These are phyloP conservation scores for Andrena marginata DNA, from an alignment of 2,888 invertebrate species.

Conservation along the genomic window DNA sequence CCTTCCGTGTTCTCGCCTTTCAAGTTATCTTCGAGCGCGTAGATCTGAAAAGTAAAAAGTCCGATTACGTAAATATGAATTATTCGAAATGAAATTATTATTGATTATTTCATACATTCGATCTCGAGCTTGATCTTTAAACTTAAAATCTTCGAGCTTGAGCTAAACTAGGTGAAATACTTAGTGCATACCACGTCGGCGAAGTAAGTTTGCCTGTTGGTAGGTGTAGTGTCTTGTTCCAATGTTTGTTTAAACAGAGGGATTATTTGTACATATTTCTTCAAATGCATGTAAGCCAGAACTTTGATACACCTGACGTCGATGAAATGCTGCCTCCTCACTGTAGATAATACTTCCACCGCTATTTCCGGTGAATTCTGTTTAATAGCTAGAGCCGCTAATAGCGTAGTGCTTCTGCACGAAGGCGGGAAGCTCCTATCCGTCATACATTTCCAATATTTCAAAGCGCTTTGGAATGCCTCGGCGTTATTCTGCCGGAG, in stretches of 20 bases:
- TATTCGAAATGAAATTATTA: not conserved
- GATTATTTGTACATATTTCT: conserved; percentile 88
- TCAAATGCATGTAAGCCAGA: conserved; percentile 87
- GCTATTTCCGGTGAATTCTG: conserved; percentile 89
- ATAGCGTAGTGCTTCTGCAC: conserved; percentile 88
- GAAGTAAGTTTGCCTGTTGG: not conserved
- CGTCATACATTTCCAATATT: conserved; percentile 88
- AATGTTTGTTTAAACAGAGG: conserved; percentile 87
- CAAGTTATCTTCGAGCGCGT: not conserved
- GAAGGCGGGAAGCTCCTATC: conserved; percentile 87
- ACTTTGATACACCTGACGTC: conserved; percentile 90
- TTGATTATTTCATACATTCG: not conserved
- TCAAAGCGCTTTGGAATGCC: conserved; percentile 88
- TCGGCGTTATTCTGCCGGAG: conserved; percentile 89
- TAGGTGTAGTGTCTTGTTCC: conserved; percentile 72
- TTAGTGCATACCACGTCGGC: conserved; percentile 52
- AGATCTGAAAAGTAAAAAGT: conserved; percentile 10
- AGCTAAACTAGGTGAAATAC: not conserved
- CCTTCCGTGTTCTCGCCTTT: fast-evolving
- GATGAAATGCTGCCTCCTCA: conserved; percentile 88
- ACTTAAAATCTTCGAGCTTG: no score
- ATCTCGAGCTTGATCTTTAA: not conserved
- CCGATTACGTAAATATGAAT: not conserved
- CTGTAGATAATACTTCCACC: conserved; percentile 87
- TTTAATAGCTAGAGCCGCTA: conserved; percentile 89